Base-by-base conservation (phyloP, 2,888 invertebrate genomes). In the Macropis europaea region DNA sequence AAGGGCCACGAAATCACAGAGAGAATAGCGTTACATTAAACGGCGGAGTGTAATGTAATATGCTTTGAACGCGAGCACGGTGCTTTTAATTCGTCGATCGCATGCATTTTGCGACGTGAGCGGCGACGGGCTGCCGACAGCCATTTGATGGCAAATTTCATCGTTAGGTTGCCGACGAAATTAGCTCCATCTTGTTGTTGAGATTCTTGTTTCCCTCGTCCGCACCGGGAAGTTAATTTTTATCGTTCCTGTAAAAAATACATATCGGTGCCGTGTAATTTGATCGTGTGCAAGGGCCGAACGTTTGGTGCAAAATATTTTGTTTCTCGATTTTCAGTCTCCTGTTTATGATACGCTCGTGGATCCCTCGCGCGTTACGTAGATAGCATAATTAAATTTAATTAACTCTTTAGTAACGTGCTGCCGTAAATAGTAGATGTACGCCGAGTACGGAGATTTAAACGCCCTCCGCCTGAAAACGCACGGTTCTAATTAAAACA, bases 381-480 rank as follows among this genome's bases (percentile, higher is more conserved):
- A 15, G 45, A 52, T 61, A 50, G 28, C 28, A 61, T 66, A 61
- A 66, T 66, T 63, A 67, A 67, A 67, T 67, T 67, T 67, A 67
- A 67, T 53, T 67, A 67, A 63, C 63, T 34, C 40, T 63, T 63
- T 40, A 19, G 63, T 30, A 22, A 22, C 28, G 40, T 13, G 24
- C 13, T 7, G 24, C 24, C 19, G 52, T 52, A 61, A 61, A 66
- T 45, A n/a, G n/a, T n/a, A 53, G 47, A 47, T 47, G n/a, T 53
- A 30, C 45, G 36, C 43, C 43, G 38, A 28, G 38, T n/a, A n/a
- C 47, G 38, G 53, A 53, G 40, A 67, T 67, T 67, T 48, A 56
- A 64, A 68, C 17, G 48, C 26, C 17, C 15, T 7, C 36, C 64
- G 67, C 54, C 7, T 28, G 48, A 28, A 42, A 54, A 64, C 48